Evolutionary conservation across 2,113 vertebrate genomes (phyloP).

Genomic region (Myrmecobius fasciatus): DNA sequence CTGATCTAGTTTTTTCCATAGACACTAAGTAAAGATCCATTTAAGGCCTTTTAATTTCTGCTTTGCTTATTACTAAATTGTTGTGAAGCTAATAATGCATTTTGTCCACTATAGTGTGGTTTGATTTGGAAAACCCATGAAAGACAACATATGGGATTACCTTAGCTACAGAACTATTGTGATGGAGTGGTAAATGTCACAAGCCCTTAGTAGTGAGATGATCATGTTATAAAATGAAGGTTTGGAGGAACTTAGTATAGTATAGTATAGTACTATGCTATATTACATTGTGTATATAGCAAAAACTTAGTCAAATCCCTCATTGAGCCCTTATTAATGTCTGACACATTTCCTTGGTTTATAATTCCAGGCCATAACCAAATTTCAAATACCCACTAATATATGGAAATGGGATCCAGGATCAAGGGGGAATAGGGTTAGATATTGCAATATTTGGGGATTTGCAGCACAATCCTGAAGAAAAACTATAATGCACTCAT

Average conservation of each 20-base stretch:
- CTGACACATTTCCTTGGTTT: constrained; percentile 74
- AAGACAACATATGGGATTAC: constrained; percentile 63
- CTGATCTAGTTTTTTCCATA: background rate
- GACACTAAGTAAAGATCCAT: background rate
- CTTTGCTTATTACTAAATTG: background rate
- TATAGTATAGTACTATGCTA: constrained; percentile 50
- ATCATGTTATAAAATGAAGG: background rate
- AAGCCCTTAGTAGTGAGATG: constrained; percentile 41
- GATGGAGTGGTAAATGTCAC: constrained; percentile 62
- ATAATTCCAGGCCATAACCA: constrained; percentile 64
- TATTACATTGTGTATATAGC: constrained; percentile 36
- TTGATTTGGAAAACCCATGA: background rate
- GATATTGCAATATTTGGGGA: constrained; percentile 66
- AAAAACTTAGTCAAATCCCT: constrained; percentile 58
- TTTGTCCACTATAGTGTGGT: background rate
- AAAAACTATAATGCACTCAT: constrained; percentile 61
- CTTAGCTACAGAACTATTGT: constrained; percentile 57
- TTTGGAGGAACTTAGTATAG: background rate
- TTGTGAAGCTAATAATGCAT: background rate
- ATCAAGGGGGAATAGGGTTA: constrained; percentile 68
- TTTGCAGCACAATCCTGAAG: constrained; percentile 68
- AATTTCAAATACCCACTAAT: constrained; percentile 73
- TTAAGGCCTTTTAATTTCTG: background rate
- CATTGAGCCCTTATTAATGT: constrained; percentile 71
- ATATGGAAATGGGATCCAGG: constrained; percentile 74